Evolutionary conservation across 37 sponge, comb jelly and placozoan genomes (phyloP), one percentile per base, ranked within the genome.

Genomic region (Haliclona indistincta): DNA sequence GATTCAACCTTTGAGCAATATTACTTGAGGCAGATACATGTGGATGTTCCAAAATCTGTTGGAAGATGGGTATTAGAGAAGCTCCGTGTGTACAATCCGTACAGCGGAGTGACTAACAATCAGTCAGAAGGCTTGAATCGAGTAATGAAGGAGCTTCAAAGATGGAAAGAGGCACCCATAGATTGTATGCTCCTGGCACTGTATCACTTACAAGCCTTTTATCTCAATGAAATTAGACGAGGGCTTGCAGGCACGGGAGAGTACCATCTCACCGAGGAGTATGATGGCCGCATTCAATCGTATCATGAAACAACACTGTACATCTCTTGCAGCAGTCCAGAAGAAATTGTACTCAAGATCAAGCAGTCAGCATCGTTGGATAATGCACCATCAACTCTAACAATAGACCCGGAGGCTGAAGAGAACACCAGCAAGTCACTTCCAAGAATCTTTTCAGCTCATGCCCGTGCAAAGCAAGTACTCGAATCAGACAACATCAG

Each of bases 71-170:
- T 43, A 43, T 11, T 37, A 22, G 43, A 38, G 68, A 15, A 4
- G 19, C 11, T 26, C 1, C 13, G 68, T 63, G 37, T 76, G 20
- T 76, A 63, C 38, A 55, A 63, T 34, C 77, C 65, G 2, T 45
- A 45, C 38, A 63, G 65, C 40, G 77, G 77, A 6, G 51, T 76
- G 11, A 76, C 77, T 23, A 64, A 34, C 66, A 76, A 76, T 42
- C 77, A 76, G 54, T 40, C 76, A 41, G 76, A 75, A 75, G 63
- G 39, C 19, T 61, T 75, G 23, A 75, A 75, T 45, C 38, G 43
- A 61, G 76, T 75, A 42, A 30, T 75, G 38, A 75, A 75, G 49
- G 49, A 75, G 2, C 76, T 75, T 32, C 64, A 26, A 51, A 52
- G 42, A 39, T 63, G 76, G 63, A 56, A 62, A 28, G 76, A 75